phyloP scores from a whole-genome alignment of 2,888 invertebrate genomes.

The Agrilus cyanescens region DNA sequence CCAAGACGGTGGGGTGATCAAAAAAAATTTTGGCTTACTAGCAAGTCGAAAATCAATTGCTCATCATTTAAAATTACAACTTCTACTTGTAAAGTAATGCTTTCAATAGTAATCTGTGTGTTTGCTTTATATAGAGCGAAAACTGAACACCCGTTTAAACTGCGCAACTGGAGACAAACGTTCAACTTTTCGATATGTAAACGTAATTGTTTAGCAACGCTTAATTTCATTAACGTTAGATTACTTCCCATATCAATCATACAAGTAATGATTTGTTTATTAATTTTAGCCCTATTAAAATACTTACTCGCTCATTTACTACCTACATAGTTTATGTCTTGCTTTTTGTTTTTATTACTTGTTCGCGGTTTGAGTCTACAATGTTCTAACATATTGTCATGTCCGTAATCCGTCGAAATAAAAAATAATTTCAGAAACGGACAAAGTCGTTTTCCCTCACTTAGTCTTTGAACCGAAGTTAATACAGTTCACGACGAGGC shows the following conservation, averaged over 20 bases:
- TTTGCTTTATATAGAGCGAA: slow-evolving; percentile 1
- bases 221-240: background rate
- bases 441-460: too few species aligned
- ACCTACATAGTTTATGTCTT: too few species aligned
- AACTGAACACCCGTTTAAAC: background rate
- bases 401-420: too few species aligned
- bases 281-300: background rate
- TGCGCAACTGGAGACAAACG: background rate
- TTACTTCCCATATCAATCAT: background rate
- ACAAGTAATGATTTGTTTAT: background rate
- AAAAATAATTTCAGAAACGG: too few species aligned
- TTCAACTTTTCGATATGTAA: background rate
- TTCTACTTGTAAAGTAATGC: background rate
- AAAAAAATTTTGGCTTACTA: slow-evolving; percentile 4
- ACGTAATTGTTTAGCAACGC: background rate
- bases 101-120: slow-evolving; percentile 1
- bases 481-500: too few species aligned
- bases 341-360: too few species aligned
- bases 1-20: slow-evolving; percentile 1
- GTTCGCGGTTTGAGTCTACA: too few species aligned
- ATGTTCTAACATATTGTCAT: too few species aligned
- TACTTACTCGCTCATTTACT: background rate
- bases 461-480: too few species aligned
- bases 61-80: slow-evolving; percentile 1
- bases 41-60: slow-evolving; percentile 2